These are phyloP conservation scores for Lophochroa leadbeateri DNA, from an alignment of 2,113 vertebrate species.

Conservation along the genomic window DNA sequence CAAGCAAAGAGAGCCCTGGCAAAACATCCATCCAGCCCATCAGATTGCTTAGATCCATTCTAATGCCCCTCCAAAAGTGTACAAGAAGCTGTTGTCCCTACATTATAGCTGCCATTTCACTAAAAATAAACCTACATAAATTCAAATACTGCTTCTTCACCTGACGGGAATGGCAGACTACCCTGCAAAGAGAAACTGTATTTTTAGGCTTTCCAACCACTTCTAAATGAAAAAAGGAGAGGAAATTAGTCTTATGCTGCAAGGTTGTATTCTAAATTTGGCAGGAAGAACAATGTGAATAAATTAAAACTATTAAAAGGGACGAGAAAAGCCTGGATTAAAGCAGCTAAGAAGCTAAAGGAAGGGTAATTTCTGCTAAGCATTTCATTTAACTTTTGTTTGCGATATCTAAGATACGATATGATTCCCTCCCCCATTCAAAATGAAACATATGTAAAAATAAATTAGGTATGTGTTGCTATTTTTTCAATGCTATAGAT, in stretches of 20 bases:
- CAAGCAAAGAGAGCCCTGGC: background rate
- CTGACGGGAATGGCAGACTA: background rate
- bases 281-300: background rate
- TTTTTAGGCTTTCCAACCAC: background rate
- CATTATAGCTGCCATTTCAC: background rate
- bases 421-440: background rate
- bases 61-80: background rate
- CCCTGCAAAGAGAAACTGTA: background rate
- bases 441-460: background rate
- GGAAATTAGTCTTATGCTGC: background rate
- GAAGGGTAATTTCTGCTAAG: background rate
- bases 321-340: background rate
- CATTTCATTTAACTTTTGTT: background rate
- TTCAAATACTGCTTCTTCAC: background rate
- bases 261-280: background rate
- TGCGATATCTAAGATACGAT: rapidly evolving
- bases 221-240: background rate
- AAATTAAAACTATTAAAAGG: background rate
- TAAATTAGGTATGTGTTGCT: background rate
- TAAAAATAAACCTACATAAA: background rate
- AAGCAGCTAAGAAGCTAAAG: background rate
- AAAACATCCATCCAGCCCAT: background rate
- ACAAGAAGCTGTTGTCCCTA: background rate
- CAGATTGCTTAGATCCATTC: background rate
- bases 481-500: background rate